Evolutionary conservation across 2,797 vertebrate species (phyloP).

Genomic region (Aselliscus stoliczkanus): DNA sequence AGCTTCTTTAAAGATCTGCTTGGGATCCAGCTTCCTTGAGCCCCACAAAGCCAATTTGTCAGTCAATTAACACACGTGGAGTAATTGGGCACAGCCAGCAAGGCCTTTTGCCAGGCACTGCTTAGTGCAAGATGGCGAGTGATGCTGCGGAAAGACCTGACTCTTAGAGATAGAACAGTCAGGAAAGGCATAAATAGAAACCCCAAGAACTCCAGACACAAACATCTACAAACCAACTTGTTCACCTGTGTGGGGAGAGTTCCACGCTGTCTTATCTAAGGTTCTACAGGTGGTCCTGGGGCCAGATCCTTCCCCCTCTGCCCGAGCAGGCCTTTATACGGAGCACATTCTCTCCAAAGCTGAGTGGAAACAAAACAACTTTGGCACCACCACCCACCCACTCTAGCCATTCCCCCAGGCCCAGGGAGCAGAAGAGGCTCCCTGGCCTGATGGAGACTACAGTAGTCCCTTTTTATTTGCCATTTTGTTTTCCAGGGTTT

Average conservation of each 20-base stretch:
- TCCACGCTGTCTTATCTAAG: not conserved
- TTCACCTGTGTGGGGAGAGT: not conserved
- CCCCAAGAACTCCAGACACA: not conserved
- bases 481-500: not conserved
- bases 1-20: not conserved
- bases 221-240: not conserved
- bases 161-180: not conserved
- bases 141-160: not conserved
- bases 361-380: not conserved
- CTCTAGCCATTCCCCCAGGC: not conserved
- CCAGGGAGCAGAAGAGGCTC: not conserved
- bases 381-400: too few relatives aligned
- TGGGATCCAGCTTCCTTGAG: not conserved
- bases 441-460: not conserved
- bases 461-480: not conserved
- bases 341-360: not conserved
- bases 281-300: not conserved
- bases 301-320: not conserved
- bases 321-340: not conserved
- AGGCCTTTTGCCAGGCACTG: not conserved
- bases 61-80: not conserved
- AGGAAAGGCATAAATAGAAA: not conserved
- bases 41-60: not conserved
- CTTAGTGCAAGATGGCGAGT: not conserved
- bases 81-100: accelerated